These are phyloP conservation scores for Morbakka virulenta DNA, from an alignment of 30 jellyfish, hydroid and myxozoan genomes.

Conservation along the genomic window DNA sequence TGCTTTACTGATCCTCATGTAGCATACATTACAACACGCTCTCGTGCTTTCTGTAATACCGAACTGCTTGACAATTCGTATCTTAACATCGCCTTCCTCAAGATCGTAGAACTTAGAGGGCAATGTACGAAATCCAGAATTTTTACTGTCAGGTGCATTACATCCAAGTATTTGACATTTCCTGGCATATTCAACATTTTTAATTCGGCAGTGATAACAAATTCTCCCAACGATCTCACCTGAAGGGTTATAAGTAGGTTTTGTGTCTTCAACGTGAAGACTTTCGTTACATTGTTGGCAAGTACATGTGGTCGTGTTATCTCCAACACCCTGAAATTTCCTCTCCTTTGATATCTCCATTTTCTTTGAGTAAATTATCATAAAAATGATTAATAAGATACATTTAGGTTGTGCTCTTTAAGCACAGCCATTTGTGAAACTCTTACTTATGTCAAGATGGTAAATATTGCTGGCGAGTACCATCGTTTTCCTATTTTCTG, in stretches of 20 bases:
- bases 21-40: constrained; percentile 76
- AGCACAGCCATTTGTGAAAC: no score
- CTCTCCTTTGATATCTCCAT: no score
- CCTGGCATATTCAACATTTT: constrained; percentile 64
- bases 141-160: constrained; percentile 50
- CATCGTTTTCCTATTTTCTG: no score
- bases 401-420: no score
- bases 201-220: constrained; percentile 61
- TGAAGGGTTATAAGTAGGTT: constrained; percentile 44
- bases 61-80: constrained; percentile 56
- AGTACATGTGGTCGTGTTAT: no score
- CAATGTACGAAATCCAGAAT: constrained; percentile 67
- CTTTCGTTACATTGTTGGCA: constrained; percentile 67
- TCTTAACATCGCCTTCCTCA: constrained; percentile 66
- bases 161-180: constrained; percentile 59
- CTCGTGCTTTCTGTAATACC: constrained; percentile 45
- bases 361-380: no score
- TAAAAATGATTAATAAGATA: no score
- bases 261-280: constrained; percentile 22
- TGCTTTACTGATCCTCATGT: constrained; percentile 61
- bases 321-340: no score
- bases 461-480: no score
- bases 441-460: no score
- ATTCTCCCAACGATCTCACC: constrained; percentile 55
- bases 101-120: constrained; percentile 76